A percentile compares a stretch with the other conserved stretches of the same genome.
These are phyloP conservation scores for Timema cristinae DNA, from an alignment of 2,888 invertebrate genomes.

Conservation along the genomic window DNA sequence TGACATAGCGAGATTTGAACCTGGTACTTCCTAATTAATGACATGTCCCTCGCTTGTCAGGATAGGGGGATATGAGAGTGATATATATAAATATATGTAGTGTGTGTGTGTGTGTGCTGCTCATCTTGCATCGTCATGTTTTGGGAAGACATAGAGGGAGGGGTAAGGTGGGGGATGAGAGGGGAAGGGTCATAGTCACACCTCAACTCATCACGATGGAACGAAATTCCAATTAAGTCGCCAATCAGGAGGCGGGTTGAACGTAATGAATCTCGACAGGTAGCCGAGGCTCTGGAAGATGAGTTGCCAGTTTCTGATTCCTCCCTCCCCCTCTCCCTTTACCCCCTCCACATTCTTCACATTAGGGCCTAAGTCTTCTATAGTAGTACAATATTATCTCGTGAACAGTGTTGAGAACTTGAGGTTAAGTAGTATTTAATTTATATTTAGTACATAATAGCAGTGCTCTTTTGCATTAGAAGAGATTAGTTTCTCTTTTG, in stretches of 20 bases:
- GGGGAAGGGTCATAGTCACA: slow-evolving; percentile 13
- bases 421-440: too few species aligned
- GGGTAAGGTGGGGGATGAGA: not conserved
- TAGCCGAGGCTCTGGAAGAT: slow-evolving; percentile 17
- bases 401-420: too few species aligned
- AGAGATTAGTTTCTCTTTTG: too few species aligned
- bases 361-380: not conserved
- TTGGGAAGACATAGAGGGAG: not conserved
- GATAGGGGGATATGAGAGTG: too few species aligned
- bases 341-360: not conserved
- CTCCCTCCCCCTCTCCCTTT: slow-evolving; percentile 16
- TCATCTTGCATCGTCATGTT: not conserved
- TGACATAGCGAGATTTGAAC: too few species aligned
- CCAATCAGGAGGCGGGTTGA: slow-evolving; percentile 26
- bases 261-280: slow-evolving; percentile 30
- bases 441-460: too few species aligned
- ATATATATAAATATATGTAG: too few species aligned
- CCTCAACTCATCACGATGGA: slow-evolving; percentile 21
- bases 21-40: too few species aligned
- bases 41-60: too few species aligned
- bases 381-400: too few species aligned
- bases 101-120: too few species aligned
- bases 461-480: too few species aligned
- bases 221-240: slow-evolving; percentile 31
- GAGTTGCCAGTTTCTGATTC: slow-evolving; percentile 26